Percentiles rank a stretch among this genome's conserved stretches.
Evolutionary conservation across 2,113 vertebrate species (phyloP).

Genomic region (Strix uralensis): DNA sequence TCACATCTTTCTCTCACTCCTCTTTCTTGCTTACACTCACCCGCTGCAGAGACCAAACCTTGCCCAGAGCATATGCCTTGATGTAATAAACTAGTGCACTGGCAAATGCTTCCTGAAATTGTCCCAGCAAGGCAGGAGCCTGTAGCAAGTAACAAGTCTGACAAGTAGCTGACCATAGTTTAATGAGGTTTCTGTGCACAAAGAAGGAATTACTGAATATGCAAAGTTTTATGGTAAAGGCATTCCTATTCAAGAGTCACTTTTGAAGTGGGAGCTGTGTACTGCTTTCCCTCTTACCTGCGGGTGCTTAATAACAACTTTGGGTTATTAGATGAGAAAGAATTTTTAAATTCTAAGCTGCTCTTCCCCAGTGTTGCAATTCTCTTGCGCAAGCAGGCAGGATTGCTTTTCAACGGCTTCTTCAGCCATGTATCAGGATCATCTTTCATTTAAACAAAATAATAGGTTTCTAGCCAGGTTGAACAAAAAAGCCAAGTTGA

Average conservation of each 20-base stretch:
- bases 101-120: not conserved
- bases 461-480: not conserved
- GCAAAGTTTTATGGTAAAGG: not conserved
- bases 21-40: not conserved
- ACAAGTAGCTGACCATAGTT: not conserved
- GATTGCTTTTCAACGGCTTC: not conserved
- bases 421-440: slow-evolving; percentile 10
- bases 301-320: not conserved
- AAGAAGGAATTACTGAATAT: not conserved
- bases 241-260: not conserved
- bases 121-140: not conserved
- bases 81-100: not conserved
- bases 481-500: slow-evolving; percentile 1
- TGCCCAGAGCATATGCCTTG: not conserved
- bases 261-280: not conserved
- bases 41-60: not conserved
- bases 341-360: not conserved
- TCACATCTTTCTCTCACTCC: not conserved
- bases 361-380: not conserved
- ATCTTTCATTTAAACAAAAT: slow-evolving; percentile 36
- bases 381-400: not conserved
- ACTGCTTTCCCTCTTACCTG: not conserved
- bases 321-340: not conserved
- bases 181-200: not conserved
- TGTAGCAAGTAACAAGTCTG: not conserved